Base-by-base conservation (phyloP, 2,113 vertebrate species). In the Xiphorhynchus elegans region DNA sequence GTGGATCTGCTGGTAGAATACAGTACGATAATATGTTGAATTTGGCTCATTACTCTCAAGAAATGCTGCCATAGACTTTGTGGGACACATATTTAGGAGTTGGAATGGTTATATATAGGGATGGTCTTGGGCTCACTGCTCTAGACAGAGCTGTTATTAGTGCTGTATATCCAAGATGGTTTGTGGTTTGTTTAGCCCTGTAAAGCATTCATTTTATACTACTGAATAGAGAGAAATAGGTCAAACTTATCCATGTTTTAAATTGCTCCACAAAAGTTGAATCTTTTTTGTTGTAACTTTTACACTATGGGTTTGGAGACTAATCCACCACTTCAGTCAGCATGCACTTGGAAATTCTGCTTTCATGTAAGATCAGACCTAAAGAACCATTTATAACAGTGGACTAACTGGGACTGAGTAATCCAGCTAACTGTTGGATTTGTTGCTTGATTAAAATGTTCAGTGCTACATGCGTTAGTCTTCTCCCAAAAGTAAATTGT, bases 1-100 rank as follows among this genome's bases (percentile, higher is more conserved):
- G 49, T 92, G 85, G 83, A 90, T 95, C 82, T 92, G 82, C 82
- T 94, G 88, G 75, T 92, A 87, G 93, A 95, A 84, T 90, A 73
- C 85, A 88, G 90, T 63, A 74, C 2, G 55, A 88, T 60, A 97
- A 90, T 93, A 90, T 81, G 79, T 78, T 93, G 88, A 81, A 77
- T 94, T 95, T 96, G 93, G 92, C 95, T 88, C 55, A 40, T 83
- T 92, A 55, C 55, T 84, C 55, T 70, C 55, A 63, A 80, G 50
- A 95, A 96, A 86, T 56, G 35, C 68, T 95, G 92, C 93, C 49
- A 52, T 0, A 78, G 90, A 52, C 29, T 50, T 85, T 86, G 73
- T 78, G 75, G 79, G 79, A 86, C 24, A 28, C 60, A 75, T 52
- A 47, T 88, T 94, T 81, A 72, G 47, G 79, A 93, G 42, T 6